These are phyloP conservation scores for Lutraria rhynchaena DNA, from an alignment of 1,140 invertebrate species.

Conservation along the genomic window DNA sequence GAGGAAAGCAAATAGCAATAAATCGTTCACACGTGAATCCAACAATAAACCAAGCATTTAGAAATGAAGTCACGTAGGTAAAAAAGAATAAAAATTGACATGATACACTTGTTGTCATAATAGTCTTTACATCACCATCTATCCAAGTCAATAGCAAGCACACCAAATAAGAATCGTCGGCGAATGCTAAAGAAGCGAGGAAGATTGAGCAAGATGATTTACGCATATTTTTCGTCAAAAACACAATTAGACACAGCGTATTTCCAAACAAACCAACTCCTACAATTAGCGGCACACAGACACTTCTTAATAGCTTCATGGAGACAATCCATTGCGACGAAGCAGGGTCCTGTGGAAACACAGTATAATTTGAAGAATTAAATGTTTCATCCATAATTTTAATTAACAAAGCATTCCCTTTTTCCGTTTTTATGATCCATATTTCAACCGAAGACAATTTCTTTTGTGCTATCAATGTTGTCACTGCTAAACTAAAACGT, in stretches of 20 bases:
- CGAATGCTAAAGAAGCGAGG: slow-evolving; percentile 16
- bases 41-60: slow-evolving; percentile 77
- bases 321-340: not conserved
- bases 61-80: slow-evolving; percentile 71
- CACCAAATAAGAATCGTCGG: slow-evolving; percentile 12
- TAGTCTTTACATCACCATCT: not conserved
- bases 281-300: slow-evolving; percentile 6
- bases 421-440: too few relatives aligned
- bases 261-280: slow-evolving; percentile 29
- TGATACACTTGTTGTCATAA: not conserved
- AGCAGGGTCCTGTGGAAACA: too few relatives aligned
- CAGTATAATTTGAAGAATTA: too few relatives aligned
- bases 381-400: too few relatives aligned
- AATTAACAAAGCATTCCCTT: too few relatives aligned
- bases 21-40: slow-evolving; percentile 78
- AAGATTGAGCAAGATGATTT: slow-evolving; percentile 26
- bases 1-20: slow-evolving; percentile 74
- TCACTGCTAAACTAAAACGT: too few relatives aligned
- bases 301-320: not conserved
- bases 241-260: slow-evolving; percentile 13
- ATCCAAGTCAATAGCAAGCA: slow-evolving; percentile 25
- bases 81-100: slow-evolving; percentile 73
- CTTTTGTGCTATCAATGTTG: too few relatives aligned
- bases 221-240: slow-evolving; percentile 5
- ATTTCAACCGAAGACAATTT: too few relatives aligned